phyloP scores from a whole-genome alignment of 2,113 vertebrate genomes.

The Gadus chalcogrammus region DNA sequence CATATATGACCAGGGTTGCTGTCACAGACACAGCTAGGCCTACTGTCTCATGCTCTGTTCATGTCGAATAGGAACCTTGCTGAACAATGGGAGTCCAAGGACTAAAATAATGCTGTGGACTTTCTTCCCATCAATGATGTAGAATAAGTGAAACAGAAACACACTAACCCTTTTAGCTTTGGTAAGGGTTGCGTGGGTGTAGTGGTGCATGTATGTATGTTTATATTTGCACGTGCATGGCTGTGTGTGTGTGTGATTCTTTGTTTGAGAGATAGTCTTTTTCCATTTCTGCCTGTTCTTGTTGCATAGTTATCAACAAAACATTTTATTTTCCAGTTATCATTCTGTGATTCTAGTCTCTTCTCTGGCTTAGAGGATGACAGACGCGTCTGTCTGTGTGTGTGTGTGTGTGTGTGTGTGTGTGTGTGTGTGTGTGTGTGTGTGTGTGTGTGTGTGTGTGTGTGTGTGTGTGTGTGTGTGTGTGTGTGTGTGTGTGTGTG shows the following conservation, averaged over 20 bases:
- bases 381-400: neutral
- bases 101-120: conserved; percentile 62
- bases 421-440: too few species aligned
- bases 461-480: too few species aligned
- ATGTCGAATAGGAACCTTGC: neutral
- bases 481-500: too few species aligned
- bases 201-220: conserved; percentile 25
- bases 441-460: too few species aligned
- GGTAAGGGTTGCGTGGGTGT: neutral
- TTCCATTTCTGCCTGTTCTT: too few species aligned
- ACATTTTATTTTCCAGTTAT: too few species aligned
- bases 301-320: too few species aligned
- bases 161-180: conserved; percentile 70
- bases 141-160: conserved; percentile 71
- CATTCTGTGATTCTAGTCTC: too few species aligned
- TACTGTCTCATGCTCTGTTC: neutral
- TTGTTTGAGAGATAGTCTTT: neutral
- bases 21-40: neutral
- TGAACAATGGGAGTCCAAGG: neutral
- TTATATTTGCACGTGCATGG: conserved; percentile 25
- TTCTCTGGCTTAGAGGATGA: neutral
- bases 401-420: too few species aligned
- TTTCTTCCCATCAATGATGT: conserved; percentile 73
- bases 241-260: neutral
- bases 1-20: neutral